A percentile compares a stretch with the other conserved stretches of the same genome.
phyloP scores from a whole-genome alignment of 2,888 invertebrate species.

The Steromphala cineraria region DNA sequence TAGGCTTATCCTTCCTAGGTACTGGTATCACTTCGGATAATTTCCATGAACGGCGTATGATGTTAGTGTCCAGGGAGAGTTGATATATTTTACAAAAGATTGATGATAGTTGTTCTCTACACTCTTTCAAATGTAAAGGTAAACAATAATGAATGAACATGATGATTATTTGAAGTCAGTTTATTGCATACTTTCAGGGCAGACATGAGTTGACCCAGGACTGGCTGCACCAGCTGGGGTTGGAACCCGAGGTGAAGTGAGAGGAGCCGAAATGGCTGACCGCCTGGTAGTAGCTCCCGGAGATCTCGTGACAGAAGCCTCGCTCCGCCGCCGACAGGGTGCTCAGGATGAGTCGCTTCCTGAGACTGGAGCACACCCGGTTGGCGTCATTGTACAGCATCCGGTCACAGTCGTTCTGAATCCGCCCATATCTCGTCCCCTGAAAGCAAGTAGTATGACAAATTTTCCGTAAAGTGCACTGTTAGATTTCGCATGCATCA shows the following conservation, averaged over 20 bases:
- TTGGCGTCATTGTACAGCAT: not conserved
- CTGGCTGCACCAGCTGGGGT: slow-evolving; percentile 3
- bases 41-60: too few relatives aligned
- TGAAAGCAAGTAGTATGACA: not conserved
- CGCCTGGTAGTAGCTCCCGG: slow-evolving; percentile 4
- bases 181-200: not conserved
- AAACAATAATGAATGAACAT: too few relatives aligned
- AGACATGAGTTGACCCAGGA: slow-evolving; percentile 13
- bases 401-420: not conserved
- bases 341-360: not conserved
- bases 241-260: not conserved
- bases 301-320: not conserved
- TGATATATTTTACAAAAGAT: too few relatives aligned
- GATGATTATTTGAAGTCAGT: too few relatives aligned
- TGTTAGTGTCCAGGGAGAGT: too few relatives aligned
- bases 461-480: too few relatives aligned
- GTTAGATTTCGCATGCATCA: too few relatives aligned
- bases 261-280: not conserved
- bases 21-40: too few relatives aligned
- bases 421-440: not conserved
- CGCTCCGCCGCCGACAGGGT: not conserved
- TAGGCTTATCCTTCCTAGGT: too few relatives aligned
- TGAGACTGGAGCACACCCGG: not conserved
- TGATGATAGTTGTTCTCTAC: too few relatives aligned
- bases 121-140: too few relatives aligned